Conservation (phyloP, 2,888 invertebrate genomes). For the Scaeva pyrastri region DNA sequence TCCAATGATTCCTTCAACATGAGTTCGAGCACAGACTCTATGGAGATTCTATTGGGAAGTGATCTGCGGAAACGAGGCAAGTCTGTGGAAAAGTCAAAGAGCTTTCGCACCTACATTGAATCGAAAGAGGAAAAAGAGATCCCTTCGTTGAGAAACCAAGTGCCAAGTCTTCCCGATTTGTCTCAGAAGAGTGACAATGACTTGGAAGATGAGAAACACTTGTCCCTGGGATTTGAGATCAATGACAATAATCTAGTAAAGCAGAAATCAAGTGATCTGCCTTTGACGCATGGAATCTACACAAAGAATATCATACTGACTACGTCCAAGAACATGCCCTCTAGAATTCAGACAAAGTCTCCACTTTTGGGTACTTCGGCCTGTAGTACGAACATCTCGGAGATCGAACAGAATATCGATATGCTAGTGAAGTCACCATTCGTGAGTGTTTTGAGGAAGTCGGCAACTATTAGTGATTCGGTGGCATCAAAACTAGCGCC, state of each 20-base stretch:
- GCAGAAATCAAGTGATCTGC: constrained; percentile 74
- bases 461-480: constrained; percentile 77
- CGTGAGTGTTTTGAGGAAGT: constrained; percentile 81
- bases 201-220: constrained; percentile 60
- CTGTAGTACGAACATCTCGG: constrained; percentile 79
- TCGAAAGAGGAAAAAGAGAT: constrained; percentile 67
- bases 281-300: constrained; percentile 76
- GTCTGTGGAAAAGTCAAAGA: constrained; percentile 89
- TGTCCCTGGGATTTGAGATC: constrained; percentile 82
- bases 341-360: constrained; percentile 65
- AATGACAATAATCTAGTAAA: constrained; percentile 82
- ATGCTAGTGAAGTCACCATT: constrained; percentile 82
- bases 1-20: constrained; percentile 82
- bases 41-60: constrained; percentile 79
- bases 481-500: constrained; percentile 59
- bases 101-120: constrained; percentile 87
- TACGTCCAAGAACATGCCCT: constrained; percentile 69
- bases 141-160: constrained; percentile 77
- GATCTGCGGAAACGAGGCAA: constrained; percentile 84
- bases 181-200: constrained; percentile 79
- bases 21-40: constrained; percentile 80
- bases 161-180: constrained; percentile 83
- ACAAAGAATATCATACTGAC: constrained; percentile 79
- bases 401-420: constrained; percentile 83
- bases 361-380: constrained; percentile 57